These are phyloP conservation scores for Sycophila texana DNA, from an alignment of 2,888 invertebrate genomes.

Conservation along the genomic window DNA sequence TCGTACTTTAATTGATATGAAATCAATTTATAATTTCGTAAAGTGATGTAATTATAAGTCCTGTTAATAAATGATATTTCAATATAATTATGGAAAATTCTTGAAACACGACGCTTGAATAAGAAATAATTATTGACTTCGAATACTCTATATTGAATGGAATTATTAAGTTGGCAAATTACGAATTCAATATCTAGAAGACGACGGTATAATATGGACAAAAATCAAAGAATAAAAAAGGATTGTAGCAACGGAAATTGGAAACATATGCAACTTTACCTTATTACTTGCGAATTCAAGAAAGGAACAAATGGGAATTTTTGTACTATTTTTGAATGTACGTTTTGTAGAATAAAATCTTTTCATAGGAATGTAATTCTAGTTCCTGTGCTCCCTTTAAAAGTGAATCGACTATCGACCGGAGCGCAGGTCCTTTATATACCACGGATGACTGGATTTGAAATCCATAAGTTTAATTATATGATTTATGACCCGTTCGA, in stretches of 20 bases:
- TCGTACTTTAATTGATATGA: too few relatives aligned
- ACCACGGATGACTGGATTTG: neutral
- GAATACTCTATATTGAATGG: too few relatives aligned
- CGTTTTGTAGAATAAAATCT: constrained; percentile 13
- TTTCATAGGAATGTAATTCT: constrained; percentile 28
- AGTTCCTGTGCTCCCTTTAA: neutral
- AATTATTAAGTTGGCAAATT: too few relatives aligned
- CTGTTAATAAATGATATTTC: too few relatives aligned
- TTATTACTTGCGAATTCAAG: constrained; percentile 5
- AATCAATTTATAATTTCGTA: too few relatives aligned
- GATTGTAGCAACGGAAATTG: constrained; percentile 23
- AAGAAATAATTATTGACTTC: too few relatives aligned
- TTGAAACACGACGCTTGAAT: too few relatives aligned
- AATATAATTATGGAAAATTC: too few relatives aligned
- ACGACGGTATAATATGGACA: neutral
- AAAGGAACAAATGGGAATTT: constrained; percentile 18
- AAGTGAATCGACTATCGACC: neutral
- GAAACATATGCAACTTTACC: constrained; percentile 6
- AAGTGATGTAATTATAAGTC: too few relatives aligned
- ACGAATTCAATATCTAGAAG: neutral
- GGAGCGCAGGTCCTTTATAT: neutral
- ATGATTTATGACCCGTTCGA: constrained; percentile 1
- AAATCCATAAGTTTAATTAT: constrained; percentile 32
- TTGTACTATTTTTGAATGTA: neutral
- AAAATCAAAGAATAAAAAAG: neutral